Evolutionary conservation across 1,140 invertebrate genomes (phyloP), one percentile per base, ranked within the genome.

Genomic region (Andrena cerasifolii): DNA sequence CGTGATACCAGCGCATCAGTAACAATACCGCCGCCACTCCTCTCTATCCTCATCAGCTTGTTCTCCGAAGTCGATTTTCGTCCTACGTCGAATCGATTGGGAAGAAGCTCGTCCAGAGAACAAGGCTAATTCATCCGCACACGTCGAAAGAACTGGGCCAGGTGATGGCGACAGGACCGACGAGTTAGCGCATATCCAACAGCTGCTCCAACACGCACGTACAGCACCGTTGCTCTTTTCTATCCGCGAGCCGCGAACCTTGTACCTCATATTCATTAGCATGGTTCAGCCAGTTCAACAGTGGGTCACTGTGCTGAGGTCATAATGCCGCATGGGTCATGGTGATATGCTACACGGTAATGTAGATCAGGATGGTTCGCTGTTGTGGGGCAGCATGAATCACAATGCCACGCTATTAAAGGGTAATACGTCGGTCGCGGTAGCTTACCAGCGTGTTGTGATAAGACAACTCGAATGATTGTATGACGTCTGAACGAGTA

Each of bases 161-260:
- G 24, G 12, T 56, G 33, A 70, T 33, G n/a, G n/a, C 43, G 36
- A 1, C 40, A 21, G 40, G 14, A 61, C 54, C 53, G 54, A 58
- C 58, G n/a, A 58, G 54, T 24, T 49, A 61, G 54, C 40, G 28
- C 54, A 12, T n/a, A 21, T 31, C 10, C 16, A 73, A 73, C 70
- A 63, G 58, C 47, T 36, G 70, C 63, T 47, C 21, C 31, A 1
- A 18, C 66, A 14, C 24, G 4, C 12, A 5, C 6, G 16, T 36
- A n/a, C 33, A 3, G 0, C 31, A 2, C 8, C 12, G 12, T 51
- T 7, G 10, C 45, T n/a, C 21, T 6, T 18, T 47, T 14, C 24
- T 28, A 18, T 61, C 6, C 21, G 18, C 31, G 6, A 36, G 33
- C 58, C 21, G 5, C 18, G 58, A 24, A n/a, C 24, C n/a, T 40